These are phyloP conservation scores for Calameuta idolon DNA, from an alignment of 2,888 invertebrate species.

Conservation along the genomic window DNA sequence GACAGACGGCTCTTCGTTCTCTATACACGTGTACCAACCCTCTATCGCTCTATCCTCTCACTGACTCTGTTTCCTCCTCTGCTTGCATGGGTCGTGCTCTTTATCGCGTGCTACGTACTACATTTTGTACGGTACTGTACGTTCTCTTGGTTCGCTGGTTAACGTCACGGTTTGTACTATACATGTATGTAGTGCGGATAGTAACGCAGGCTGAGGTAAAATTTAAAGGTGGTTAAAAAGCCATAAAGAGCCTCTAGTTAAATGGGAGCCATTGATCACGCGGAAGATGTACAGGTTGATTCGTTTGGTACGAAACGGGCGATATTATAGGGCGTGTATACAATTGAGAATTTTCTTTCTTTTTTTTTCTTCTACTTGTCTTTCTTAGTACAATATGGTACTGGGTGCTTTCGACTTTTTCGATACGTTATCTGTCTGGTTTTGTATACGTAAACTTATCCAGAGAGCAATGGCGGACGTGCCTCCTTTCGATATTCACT, in stretches of 20 bases:
- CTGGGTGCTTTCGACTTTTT: neutral
- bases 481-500: neutral
- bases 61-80: neutral
- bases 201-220: neutral
- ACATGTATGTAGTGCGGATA: neutral
- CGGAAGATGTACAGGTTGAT: neutral
- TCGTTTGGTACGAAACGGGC: neutral
- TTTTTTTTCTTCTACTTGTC: neutral
- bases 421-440: neutral
- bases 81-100: neutral
- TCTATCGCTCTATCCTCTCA: neutral
- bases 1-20: conserved; percentile 15
- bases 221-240: neutral
- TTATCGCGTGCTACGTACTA: neutral
- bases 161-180: neutral
- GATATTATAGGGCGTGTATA: neutral
- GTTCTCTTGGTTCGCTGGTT: neutral
- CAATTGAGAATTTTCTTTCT: neutral
- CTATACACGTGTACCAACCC: neutral
- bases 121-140: neutral
- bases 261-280: neutral
- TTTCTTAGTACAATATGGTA: neutral
- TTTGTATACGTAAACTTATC: neutral
- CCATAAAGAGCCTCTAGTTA: neutral
- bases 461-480: neutral